A percentile compares a stretch with the other conserved stretches of the same genome.
Conservation (phyloP, 2,113 vertebrate genomes). For the Phylloscopus trochilus region DNA sequence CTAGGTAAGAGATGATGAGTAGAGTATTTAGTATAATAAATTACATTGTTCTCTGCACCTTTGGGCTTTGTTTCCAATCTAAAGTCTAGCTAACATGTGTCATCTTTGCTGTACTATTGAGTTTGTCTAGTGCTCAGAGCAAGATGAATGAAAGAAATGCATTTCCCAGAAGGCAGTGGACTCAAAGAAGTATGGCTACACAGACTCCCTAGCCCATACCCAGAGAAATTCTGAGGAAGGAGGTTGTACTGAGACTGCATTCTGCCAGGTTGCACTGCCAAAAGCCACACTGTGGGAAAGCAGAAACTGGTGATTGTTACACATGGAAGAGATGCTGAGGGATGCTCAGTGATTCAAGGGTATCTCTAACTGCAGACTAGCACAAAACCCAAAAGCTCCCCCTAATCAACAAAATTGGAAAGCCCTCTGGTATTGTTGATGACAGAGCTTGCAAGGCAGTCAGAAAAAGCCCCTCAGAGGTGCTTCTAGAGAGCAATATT, state of each 20-base stretch:
- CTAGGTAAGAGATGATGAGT: neutral
- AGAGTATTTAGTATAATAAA: neutral
- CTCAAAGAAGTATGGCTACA: neutral
- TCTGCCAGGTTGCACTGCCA: neutral
- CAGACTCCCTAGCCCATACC: neutral
- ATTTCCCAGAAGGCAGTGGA: neutral
- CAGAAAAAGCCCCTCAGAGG: neutral
- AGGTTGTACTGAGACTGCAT: neutral
- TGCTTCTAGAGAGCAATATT: neutral
- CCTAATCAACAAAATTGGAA: neutral
- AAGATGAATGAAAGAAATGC: neutral
- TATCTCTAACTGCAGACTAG: neutral
- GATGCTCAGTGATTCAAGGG: neutral
- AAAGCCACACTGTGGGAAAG: neutral
- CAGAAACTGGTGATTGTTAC: accelerated
- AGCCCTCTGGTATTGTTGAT: neutral
- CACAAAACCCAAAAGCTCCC: neutral
- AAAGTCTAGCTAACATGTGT: neutral
- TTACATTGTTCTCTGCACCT: neutral
- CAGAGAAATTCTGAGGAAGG: neutral
- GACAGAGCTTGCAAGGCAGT: neutral
- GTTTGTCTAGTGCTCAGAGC: neutral
- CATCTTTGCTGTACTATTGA: neutral
- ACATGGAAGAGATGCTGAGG: neutral
- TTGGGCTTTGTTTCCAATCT: neutral